Conservation (phyloP, 1,140 invertebrate genomes). For the Brachionus paranguensis region DNA sequence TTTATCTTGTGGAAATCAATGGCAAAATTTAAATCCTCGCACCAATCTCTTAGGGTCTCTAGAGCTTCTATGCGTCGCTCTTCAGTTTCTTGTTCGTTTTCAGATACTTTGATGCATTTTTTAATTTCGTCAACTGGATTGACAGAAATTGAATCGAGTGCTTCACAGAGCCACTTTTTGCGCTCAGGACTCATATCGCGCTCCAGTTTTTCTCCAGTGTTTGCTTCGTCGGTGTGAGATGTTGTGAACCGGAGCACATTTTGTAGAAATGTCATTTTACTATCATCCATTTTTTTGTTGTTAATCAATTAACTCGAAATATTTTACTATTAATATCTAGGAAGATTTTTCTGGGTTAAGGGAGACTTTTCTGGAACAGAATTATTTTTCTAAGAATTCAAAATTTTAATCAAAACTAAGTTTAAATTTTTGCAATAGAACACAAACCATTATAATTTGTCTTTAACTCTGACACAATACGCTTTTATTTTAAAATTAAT, state of each 20-base stretch:
- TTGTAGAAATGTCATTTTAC: conserved; percentile 33
- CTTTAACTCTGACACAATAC: not conserved
- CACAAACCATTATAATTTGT: not conserved
- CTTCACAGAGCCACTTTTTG: conserved; percentile 64
- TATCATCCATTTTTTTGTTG: conserved; percentile 1
- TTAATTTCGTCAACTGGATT: conserved; percentile 63
- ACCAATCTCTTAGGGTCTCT: conserved; percentile 62
- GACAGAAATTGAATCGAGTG: conserved; percentile 63
- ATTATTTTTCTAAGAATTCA: not conserved
- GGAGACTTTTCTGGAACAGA: not conserved
- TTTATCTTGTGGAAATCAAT: conserved; percentile 75
- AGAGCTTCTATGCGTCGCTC: conserved; percentile 60
- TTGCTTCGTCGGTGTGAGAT: not conserved
- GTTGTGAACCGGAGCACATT: conserved; percentile 2
- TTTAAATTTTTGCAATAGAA: not conserved
- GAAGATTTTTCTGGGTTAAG: not conserved
- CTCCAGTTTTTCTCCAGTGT: not conserved
- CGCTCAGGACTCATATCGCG: conserved; percentile 50
- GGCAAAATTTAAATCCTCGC: conserved; percentile 67
- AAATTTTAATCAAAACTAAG: not conserved
- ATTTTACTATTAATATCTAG: not conserved
- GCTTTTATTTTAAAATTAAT: not conserved
- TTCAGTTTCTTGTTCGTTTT: conserved; percentile 57
- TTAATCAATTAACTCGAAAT: not conserved
- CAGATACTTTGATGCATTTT: conserved; percentile 61